Evolutionary conservation across 2,888 invertebrate species (phyloP), one percentile per base, ranked within the genome.

Genomic region (Macrophya annulata): DNA sequence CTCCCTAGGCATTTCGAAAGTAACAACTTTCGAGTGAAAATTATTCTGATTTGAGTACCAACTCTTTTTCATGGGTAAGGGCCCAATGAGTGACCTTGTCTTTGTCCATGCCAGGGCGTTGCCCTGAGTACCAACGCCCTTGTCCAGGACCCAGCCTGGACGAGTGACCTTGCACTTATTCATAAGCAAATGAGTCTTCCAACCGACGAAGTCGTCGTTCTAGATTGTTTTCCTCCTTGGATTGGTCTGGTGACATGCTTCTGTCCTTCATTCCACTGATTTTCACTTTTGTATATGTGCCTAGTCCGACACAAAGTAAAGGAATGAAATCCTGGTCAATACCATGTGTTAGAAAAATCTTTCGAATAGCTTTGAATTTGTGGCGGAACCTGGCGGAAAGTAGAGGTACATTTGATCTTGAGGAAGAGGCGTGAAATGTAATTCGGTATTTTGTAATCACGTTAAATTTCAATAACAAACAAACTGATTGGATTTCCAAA

Each of bases 241-340:
- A 45, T 21, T 31, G 45, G 25, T 76, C 51, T 1, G 76, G 10
- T 51, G 76, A 10, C 9, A 25, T 15, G 12, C 51, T 21, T 25
- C 25, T 76, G 31, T 76, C n/a, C 71, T 72, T 45, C 48, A 21
- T 51, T 76, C 10, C 15, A 76, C 51, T 76, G 51, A 76, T 76
- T 48, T 76, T 76, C 10, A 1, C 25, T 4, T 21, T 21, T 2
- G 45, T 31, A 76, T 4, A 1, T 76, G 45, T 76, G 51, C 51
- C 48, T n/a, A 51, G 76, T 48, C 76, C 51, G 76, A 15, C 76
- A 76, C 76, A 76, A 76, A 76, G 48, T 5, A n/a, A 76, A 76
- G 76, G 76, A 76, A 51, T 76, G 76, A 51, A 76, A 25, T n/a
- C n/a, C n/a, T n/a, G n/a, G n/a, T n/a, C n/a, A n/a, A n/a, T n/a